These are phyloP conservation scores for Gobius niger DNA, from an alignment of 2,113 vertebrate species.

Conservation along the genomic window DNA sequence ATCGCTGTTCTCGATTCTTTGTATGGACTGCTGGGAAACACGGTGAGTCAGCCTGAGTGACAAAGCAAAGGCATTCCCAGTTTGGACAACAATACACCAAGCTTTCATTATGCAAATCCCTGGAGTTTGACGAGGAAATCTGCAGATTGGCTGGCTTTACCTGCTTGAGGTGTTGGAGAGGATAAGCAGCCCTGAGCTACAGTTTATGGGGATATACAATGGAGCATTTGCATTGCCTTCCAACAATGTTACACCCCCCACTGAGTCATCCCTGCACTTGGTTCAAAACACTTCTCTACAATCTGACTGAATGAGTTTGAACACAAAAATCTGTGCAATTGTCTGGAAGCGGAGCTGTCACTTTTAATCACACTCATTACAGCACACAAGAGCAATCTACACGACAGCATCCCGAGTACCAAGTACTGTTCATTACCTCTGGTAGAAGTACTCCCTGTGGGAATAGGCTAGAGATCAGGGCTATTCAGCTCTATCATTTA, in stretches of 20 bases:
- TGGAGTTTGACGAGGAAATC: constrained; percentile 42
- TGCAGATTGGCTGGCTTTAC: constrained; percentile 26
- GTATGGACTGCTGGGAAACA: constrained; percentile 28
- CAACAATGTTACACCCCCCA: constrained; percentile 20
- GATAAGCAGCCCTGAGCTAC: constrained; percentile 34
- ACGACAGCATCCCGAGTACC: constrained; percentile 50
- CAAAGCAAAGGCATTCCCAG: constrained; percentile 40
- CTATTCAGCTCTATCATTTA: too few relatives aligned
- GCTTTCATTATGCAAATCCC: constrained; percentile 49
- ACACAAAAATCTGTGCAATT: constrained; percentile 42
- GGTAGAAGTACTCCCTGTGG: not conserved
- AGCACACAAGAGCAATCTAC: constrained; percentile 23
- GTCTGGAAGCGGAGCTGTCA: constrained; percentile 47
- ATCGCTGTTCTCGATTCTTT: constrained; percentile 39
- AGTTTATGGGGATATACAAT: constrained; percentile 22
- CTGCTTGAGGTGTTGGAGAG: constrained; percentile 39
- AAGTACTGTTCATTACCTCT: constrained; percentile 12
- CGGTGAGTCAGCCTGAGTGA: constrained; percentile 55
- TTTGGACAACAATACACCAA: constrained; percentile 29
- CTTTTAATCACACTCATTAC: constrained; percentile 32
- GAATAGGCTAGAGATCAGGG: too few relatives aligned
- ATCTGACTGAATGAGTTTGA: constrained; percentile 32
- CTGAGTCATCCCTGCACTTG: constrained; percentile 28
- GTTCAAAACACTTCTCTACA: constrained; percentile 43
- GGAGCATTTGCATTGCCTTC: constrained; percentile 18